Conservation (phyloP, 2,888 invertebrate species). For the Catonia carolina region DNA sequence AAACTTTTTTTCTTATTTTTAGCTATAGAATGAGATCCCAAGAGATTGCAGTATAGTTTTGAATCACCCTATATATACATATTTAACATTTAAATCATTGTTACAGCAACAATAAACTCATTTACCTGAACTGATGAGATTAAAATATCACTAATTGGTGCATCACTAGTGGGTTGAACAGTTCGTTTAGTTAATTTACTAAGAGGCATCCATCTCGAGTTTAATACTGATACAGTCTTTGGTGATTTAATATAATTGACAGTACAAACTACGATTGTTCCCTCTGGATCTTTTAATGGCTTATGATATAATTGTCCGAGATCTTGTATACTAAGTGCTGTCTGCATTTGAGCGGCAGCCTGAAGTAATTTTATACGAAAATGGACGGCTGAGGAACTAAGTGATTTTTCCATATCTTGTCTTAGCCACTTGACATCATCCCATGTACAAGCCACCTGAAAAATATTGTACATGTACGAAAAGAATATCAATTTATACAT, state of each 20-base stretch:
- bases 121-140: conserved; percentile 75
- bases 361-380: conserved; percentile 87
- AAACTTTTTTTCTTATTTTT: too few relatives aligned
- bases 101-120: neutral
- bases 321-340: conserved; percentile 84
- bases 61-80: too few relatives aligned
- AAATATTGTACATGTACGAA: too few relatives aligned
- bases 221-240: conserved; percentile 80
- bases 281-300: conserved; percentile 80
- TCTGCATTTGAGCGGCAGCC: conserved; percentile 89
- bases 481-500: conserved; percentile 1
- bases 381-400: conserved; percentile 79
- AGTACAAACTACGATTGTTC: conserved; percentile 84
- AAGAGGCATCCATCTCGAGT: conserved; percentile 87
- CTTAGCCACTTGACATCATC: conserved; percentile 87
- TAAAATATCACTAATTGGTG: conserved; percentile 72
- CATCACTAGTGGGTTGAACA: conserved; percentile 51
- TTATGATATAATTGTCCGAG: conserved; percentile 91
- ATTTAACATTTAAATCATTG: too few relatives aligned
- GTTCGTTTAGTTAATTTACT: conserved; percentile 75
- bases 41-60: too few relatives aligned
- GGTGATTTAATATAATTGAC: conserved; percentile 73
- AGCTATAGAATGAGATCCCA: too few relatives aligned
- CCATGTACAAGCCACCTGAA: conserved; percentile 89
- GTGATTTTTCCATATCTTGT: conserved; percentile 91